Base-by-base conservation (phyloP, 2,113 vertebrate species). In the Thalassoma bifasciatum region DNA sequence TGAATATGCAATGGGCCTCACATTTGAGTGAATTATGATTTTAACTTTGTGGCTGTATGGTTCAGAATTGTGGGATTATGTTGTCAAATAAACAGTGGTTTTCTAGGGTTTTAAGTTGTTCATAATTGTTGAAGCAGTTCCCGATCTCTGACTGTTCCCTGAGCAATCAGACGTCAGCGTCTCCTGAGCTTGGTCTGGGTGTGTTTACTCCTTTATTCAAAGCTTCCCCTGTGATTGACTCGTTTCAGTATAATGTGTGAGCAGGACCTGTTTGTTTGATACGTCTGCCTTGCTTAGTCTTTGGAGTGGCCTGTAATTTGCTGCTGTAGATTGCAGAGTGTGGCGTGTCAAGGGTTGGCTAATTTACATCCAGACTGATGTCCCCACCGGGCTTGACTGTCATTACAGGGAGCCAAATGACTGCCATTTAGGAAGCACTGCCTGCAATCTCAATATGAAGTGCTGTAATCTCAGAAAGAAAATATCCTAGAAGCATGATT, bases 231-330 rank as follows among this genome's bases (percentile, higher is more conserved):
- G 54, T 70, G 62, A 73, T 58, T 75, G 51, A 77, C 46, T 72
- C 57, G 61, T 75, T 50, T 67, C 26, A 40, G 49, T 59, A 10
- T 22, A 8, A 72, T 37, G 34, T 75, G 40, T 54, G 37, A 72
- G 61, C 56, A 30, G 19, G 38, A n/a, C 13, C 52, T 63, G 21
- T 36, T 36, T 26, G 63, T 74, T 62, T 80, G 82, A 80, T 63
- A 58, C 11, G 6, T 78, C 69, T 36, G 34, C 24, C 67, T 46
- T 54, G 62, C 49, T 60, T 50, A 37, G 58, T 65, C 72, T 67
- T 23, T 77, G 52, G 34, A 44, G 57, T 53, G 44, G 57, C 37
- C 74, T 82, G 52, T 85, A 67, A 87, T 89, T 83, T 85, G 22
- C 65, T 2, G 10, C 30, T 38, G 73, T 44, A 72, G 70, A 82